Conservation (phyloP, 2,113 vertebrate species). For the Sturnira hondurensis region DNA sequence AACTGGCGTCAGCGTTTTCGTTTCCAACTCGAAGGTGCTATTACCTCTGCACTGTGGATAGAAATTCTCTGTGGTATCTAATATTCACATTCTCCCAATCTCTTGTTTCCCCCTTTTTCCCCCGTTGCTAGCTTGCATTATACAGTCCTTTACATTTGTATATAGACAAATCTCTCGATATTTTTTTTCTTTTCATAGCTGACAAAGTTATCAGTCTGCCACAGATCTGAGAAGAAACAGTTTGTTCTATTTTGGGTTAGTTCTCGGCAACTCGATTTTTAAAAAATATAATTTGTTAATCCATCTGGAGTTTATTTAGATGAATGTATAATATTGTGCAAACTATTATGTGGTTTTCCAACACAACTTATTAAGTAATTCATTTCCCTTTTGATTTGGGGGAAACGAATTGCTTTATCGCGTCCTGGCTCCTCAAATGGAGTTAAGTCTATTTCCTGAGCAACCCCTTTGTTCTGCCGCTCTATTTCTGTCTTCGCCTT, state of each 20-base stretch:
- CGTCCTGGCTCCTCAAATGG: constrained; percentile 37
- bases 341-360: constrained; percentile 59
- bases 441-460: constrained; percentile 51
- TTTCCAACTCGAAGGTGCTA: background rate
- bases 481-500: constrained; percentile 27
- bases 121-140: background rate
- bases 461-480: constrained; percentile 36
- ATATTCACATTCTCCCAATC: background rate
- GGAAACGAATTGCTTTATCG: constrained; percentile 55
- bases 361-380: constrained; percentile 65
- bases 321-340: constrained; percentile 58
- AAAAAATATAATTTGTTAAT: constrained; percentile 60
- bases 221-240: constrained; percentile 36
- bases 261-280: constrained; percentile 58
- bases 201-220: constrained; percentile 59
- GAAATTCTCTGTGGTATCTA: background rate
- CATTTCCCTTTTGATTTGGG: constrained; percentile 50
- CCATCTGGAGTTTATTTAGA: constrained; percentile 68
- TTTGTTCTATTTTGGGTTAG: constrained; percentile 59
- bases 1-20: background rate
- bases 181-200: constrained; percentile 51
- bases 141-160: constrained; percentile 33
- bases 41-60: background rate
- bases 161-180: constrained; percentile 15
- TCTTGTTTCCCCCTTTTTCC: background rate